A percentile compares a stretch with the other conserved stretches of the same genome.
These are phyloP conservation scores for Agrilus mali DNA, from an alignment of 2,888 invertebrate genomes.

Conservation along the genomic window DNA sequence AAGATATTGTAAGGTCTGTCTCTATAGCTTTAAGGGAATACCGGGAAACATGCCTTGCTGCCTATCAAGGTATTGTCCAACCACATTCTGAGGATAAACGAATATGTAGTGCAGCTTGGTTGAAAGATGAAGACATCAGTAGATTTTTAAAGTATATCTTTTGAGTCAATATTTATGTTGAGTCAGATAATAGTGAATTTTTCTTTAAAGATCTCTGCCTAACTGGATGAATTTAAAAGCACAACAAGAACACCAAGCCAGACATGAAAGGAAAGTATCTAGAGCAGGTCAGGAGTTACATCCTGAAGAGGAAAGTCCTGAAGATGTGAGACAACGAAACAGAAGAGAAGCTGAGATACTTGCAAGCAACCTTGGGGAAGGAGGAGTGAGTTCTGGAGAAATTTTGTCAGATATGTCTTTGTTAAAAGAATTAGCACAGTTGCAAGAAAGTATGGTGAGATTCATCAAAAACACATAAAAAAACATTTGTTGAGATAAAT, in stretches of 20 bases:
- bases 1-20: slow-evolving; percentile 60
- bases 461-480: background rate
- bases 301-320: slow-evolving; percentile 63
- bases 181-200: background rate
- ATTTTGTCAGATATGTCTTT: slow-evolving; percentile 75
- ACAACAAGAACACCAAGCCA: slow-evolving; percentile 32
- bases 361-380: slow-evolving; percentile 77
- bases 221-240: slow-evolving; percentile 61
- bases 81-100: slow-evolving; percentile 65
- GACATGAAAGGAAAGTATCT: slow-evolving; percentile 27
- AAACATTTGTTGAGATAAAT: background rate
- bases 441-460: slow-evolving; percentile 81
- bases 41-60: slow-evolving; percentile 59
- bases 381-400: slow-evolving; percentile 71
- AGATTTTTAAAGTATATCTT: slow-evolving; percentile 72
- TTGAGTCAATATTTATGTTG: too few relatives aligned
- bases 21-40: slow-evolving; percentile 59
- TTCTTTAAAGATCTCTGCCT: slow-evolving; percentile 51
- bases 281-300: slow-evolving; percentile 37
- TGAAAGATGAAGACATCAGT: slow-evolving; percentile 90
- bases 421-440: slow-evolving; percentile 71
- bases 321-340: slow-evolving; percentile 66
- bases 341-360: slow-evolving; percentile 86
- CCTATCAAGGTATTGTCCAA: slow-evolving; percentile 64
- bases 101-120: slow-evolving; percentile 77